These are phyloP conservation scores for Gadus chalcogrammus DNA, from an alignment of 2,113 vertebrate genomes.

Conservation along the genomic window DNA sequence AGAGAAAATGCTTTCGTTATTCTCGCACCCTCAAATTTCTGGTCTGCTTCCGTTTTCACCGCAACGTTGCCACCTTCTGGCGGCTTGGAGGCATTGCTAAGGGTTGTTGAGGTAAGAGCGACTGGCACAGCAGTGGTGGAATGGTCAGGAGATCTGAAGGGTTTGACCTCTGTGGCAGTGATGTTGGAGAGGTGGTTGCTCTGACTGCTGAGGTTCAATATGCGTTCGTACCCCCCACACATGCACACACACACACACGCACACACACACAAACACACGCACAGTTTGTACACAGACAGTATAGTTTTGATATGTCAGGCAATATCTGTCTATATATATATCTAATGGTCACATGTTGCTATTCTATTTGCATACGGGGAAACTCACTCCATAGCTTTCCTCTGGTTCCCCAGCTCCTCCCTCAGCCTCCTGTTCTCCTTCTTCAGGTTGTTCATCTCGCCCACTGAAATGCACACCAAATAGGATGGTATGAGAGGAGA, in stretches of 20 bases:
- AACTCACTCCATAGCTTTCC: conserved; percentile 59
- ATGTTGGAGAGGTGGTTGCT: conserved; percentile 41
- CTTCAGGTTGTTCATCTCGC: conserved; percentile 64
- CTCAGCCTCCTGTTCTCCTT: conserved; percentile 68
- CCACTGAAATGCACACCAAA: conserved; percentile 44
- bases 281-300: background rate
- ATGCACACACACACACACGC: background rate
- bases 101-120: conserved; percentile 16
- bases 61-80: conserved; percentile 47
- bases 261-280: background rate
- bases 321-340: background rate
- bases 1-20: background rate
- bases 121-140: conserved; percentile 30
- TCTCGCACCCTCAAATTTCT: conserved; percentile 35
- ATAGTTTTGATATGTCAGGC: too few relatives aligned
- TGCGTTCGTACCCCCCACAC: background rate
- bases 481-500: background rate
- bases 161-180: conserved; percentile 46
- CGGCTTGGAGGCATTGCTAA: conserved; percentile 25
- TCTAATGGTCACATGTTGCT: too few relatives aligned
- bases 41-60: conserved; percentile 52
- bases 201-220: conserved; percentile 33
- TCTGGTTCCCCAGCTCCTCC: conserved; percentile 58
- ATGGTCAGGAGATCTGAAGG: conserved; percentile 46
- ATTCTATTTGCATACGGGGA: background rate